Evolutionary conservation across 2,797 vertebrate genomes (phyloP).

Genomic region (Cichlasoma orientale): DNA sequence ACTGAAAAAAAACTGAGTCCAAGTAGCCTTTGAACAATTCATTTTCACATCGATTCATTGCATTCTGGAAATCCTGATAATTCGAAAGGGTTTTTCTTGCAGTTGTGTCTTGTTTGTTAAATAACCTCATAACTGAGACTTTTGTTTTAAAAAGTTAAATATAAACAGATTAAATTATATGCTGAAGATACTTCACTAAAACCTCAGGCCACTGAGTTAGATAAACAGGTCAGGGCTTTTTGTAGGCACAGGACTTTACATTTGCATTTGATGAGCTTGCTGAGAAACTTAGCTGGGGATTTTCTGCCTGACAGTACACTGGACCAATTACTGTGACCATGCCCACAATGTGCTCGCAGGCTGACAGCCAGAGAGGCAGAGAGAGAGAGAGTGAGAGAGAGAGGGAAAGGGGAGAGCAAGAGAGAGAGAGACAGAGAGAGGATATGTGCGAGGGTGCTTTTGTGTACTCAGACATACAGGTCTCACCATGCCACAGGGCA

Average conservation of each 20-base stretch:
- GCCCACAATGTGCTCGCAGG: conserved; percentile 26
- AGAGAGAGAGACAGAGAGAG: not conserved
- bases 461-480: conserved; percentile 18
- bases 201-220: not conserved
- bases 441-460: not conserved
- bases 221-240: conserved; percentile 4
- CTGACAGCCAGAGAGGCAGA: conserved; percentile 24
- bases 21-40: not conserved
- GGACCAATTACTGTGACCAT: conserved; percentile 44
- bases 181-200: not conserved
- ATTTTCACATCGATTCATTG: not conserved
- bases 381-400: not conserved
- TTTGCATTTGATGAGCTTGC: conserved; percentile 34
- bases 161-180: not conserved
- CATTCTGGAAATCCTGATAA: not conserved
- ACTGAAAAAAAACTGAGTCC: not conserved
- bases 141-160: not conserved
- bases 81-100: not conserved
- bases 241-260: conserved; percentile 5
- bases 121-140: not conserved
- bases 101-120: not conserved
- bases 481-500: conserved; percentile 31
- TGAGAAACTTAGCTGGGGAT: conserved; percentile 31
- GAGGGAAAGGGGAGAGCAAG: not conserved
- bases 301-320: conserved; percentile 41